A percentile compares a stretch with the other conserved stretches of the same genome.
Conservation (phyloP, 2,797 vertebrate genomes). For the Distichodus sexfasciatus region DNA sequence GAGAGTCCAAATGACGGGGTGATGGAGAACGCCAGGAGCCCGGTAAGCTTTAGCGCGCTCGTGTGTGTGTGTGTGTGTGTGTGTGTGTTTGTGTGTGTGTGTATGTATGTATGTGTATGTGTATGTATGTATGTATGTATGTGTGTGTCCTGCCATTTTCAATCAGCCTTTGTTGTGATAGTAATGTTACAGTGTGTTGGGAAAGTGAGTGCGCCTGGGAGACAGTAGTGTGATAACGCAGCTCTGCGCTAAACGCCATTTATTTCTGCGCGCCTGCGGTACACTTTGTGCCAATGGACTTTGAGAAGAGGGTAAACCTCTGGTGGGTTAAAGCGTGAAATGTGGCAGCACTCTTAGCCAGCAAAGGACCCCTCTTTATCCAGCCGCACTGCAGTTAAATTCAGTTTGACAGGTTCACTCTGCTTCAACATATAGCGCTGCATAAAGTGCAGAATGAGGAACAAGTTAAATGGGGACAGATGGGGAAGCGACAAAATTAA, state of each 20-base stretch:
- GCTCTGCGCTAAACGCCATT: background rate
- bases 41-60: constrained; percentile 69
- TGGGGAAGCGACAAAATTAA: background rate
- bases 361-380: background rate
- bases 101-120: too few relatives aligned
- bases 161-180: constrained; percentile 9
- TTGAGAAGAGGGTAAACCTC: background rate
- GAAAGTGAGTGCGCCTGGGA: background rate
- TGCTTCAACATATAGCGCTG: background rate
- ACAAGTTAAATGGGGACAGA: background rate
- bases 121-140: background rate
- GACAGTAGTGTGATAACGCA: background rate
- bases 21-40: constrained; percentile 94
- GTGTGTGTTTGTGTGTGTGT: too few relatives aligned
- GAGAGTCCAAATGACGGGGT: constrained; percentile 81
- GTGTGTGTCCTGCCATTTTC: too few relatives aligned
- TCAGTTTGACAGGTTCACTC: background rate
- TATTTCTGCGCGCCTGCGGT: background rate
- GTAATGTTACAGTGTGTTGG: background rate
- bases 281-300: background rate
- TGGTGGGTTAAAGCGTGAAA: background rate
- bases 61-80: background rate
- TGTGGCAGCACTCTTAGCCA: background rate
- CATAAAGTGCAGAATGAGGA: background rate
- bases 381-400: background rate